Base-by-base conservation (phyloP, 2,113 vertebrate genomes). In the Neogobius melanostomus region DNA sequence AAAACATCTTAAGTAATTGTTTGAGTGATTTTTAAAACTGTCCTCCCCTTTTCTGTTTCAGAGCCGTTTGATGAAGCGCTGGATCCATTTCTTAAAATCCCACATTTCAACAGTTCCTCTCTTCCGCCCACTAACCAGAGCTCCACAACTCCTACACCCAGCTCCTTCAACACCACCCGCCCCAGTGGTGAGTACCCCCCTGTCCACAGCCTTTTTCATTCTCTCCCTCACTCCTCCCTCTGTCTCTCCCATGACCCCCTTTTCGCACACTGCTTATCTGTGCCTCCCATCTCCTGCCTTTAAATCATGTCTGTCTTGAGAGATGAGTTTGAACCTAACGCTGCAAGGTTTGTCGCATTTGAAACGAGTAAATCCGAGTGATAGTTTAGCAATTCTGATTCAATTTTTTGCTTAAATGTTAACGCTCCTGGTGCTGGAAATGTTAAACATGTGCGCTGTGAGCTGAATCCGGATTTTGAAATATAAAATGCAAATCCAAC, bases 151-250 rank as follows among this genome's bases (percentile, higher is more conserved):
- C 77, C 88, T 66, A 77, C 85, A 28, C 71, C 49, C 69, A 64
- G 61, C 72, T 66, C 84, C 62, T 72, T 77, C 79, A 92, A 80
- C 80, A 44, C 61, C 75, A 88, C 83, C 6, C 46, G 3, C 17
- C 65, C 64, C 10, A 83, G 78, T 54, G 91, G 93, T 94, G 81
- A 93, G 92, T 87, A 64, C 17, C 52, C 8, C 1, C 49, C 63
- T 16, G 2, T 15, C 50, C 14, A 48, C 42, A 4, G 7, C 64
- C 64, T 68, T 63, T 21, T 45, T 54, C 52, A 9, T 21, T 17
- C 16, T 54, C 52, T 9, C 7, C 7, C 9, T 2, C 52, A 17
- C 52, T 54, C n/a, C 52, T 75, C 16, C 11, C 50, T 52, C 17
- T 16, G 7, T n/a, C 45, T 56, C 57, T 69, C 42, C 28, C 44